A percentile compares a stretch with the other conserved stretches of the same genome.
Conservation (phyloP, 64 coral and sea anemone genomes). For the Actinia equina region DNA sequence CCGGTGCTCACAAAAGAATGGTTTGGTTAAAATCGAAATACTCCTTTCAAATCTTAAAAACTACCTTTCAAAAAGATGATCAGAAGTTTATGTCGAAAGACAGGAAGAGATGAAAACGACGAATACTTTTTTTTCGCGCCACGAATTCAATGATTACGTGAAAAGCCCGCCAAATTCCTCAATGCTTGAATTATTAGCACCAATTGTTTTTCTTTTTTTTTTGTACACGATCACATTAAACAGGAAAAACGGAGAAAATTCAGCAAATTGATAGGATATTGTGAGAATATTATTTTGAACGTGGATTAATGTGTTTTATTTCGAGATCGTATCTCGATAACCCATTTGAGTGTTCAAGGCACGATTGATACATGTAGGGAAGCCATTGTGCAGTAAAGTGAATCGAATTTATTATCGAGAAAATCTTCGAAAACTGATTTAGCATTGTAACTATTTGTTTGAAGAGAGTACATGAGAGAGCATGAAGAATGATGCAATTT, state of each 20-base stretch:
- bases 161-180: slow-evolving; percentile 10
- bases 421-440: not conserved
- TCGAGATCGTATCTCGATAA: not conserved
- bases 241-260: not conserved
- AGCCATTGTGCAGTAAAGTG: slow-evolving; percentile 1
- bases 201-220: too few species aligned
- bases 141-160: not conserved
- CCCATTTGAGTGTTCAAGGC: not conserved
- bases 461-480: not conserved
- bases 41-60: not conserved
- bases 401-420: not conserved
- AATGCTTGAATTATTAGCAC: not conserved
- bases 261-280: not conserved
- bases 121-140: not conserved
- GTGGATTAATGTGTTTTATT: not conserved
- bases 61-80: not conserved
- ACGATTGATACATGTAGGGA: not conserved
- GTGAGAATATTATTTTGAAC: not conserved
- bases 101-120: not conserved
- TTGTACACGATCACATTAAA: not conserved
- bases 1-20: too few species aligned
- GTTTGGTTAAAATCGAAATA: not conserved
- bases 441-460: not conserved
- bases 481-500: not conserved
- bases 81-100: not conserved